Evolutionary conservation across 1,140 invertebrate species (phyloP), one percentile per base, ranked within the genome.

Genomic region (Marisa cornuarietis): DNA sequence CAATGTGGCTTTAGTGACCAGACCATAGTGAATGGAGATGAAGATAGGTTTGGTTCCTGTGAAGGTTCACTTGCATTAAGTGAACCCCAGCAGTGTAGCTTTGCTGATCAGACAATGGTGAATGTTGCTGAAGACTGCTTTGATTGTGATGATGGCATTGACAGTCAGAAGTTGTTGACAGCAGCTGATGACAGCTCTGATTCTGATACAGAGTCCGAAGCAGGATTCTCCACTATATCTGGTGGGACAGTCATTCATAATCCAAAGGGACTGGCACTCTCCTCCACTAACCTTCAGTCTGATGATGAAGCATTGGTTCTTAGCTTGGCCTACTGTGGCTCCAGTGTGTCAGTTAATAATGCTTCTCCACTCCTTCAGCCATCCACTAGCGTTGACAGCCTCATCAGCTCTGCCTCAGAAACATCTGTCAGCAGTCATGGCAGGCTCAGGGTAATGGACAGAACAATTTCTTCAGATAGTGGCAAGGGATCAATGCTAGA

Each of bases 401-500:
- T 88, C 66, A 52, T 88, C 18, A 86, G 83, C 65, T 62, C 79
- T 75, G 72, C 62, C 22, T 85, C 85, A 11, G 66, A 76, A 5
- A 58, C 52, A 16, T 79, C 65, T 61, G 20, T 83, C 66, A 61
- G 80, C 79, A 68, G 68, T 74, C 20, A 31, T 26, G 20, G 71
- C 72, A 83, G 26, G 13, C 1, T 8, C 42, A n/a, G 63, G 11
- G 11, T 79, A 61, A 74, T 87, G 74, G 76, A 82, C 71, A 80
- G 85, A 62, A 81, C 83, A 13, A 26, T 85, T 16, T 88, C 86
- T 5, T 81, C 81, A 14, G 87, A 88, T 78, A 86, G 86, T 83
- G 87, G 86, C 1, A 85, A 87, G 52, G 86, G 86, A 1, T 87
- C 87, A 0, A 76, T 87, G 80, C 78, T 85, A 71, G 86, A 88